A percentile compares a stretch with the other conserved stretches of the same genome.
These are phyloP conservation scores for Sarcophaga peregrina DNA, from an alignment of 1,140 invertebrate genomes.

Conservation along the genomic window DNA sequence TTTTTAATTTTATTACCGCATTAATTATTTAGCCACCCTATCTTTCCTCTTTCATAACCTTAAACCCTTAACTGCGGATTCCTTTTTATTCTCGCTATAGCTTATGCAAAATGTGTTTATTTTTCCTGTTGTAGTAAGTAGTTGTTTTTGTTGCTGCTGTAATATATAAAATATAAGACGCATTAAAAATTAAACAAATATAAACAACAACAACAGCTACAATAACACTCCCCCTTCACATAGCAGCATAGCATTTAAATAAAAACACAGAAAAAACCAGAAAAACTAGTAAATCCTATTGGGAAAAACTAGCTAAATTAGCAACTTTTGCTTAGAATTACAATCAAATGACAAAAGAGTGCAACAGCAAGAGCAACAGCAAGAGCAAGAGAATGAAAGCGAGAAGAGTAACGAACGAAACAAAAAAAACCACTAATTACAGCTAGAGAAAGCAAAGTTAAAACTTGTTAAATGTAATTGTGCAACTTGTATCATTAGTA, in stretches of 20 bases:
- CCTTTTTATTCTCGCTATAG: not conserved
- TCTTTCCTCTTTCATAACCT: not conserved
- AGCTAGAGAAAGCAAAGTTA: not conserved
- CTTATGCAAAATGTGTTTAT: conserved; percentile 2
- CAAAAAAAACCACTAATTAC: conserved; percentile 3
- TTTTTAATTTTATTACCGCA: not conserved
- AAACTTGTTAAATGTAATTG: conserved; percentile 33
- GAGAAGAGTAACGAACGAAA: no score
- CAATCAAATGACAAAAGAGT: not conserved
- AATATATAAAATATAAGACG: not conserved
- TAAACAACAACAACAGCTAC: not conserved
- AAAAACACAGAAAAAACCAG: not conserved
- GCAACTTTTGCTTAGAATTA: conserved; percentile 14
- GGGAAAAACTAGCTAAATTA: conserved; percentile 19
- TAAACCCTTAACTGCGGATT: no score
- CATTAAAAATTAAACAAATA: not conserved
- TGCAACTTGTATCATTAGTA: conserved; percentile 38
- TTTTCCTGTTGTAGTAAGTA: no score
- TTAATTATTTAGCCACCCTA: not conserved
- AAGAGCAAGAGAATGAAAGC: no score
- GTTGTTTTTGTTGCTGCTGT: no score
- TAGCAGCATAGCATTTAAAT: no score
- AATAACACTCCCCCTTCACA: no score
- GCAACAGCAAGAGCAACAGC: no score
- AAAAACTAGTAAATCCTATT: not conserved